Evolutionary conservation across 2,113 vertebrate genomes (phyloP).

Genomic region (Pipra filicauda): DNA sequence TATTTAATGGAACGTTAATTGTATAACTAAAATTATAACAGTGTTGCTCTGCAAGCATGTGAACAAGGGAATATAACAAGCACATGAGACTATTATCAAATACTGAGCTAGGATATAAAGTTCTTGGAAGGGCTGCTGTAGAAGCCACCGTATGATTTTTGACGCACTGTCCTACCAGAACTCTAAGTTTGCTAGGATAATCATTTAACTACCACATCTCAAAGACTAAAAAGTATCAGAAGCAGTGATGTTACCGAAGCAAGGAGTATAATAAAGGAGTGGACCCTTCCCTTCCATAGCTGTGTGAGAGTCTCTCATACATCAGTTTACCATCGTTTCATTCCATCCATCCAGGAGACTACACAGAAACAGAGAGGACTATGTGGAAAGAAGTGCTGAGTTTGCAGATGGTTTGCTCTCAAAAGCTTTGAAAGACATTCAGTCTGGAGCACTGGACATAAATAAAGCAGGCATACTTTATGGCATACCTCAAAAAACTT

Average conservation of each 20-base stretch:
- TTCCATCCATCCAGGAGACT: slow-evolving; percentile 99
- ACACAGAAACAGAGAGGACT: slow-evolving; percentile 93
- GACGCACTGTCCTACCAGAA: slow-evolving; percentile 91
- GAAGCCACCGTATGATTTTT: slow-evolving; percentile 89
- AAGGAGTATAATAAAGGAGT: slow-evolving; percentile 99
- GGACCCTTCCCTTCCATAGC: slow-evolving; percentile 95
- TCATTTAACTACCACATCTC: slow-evolving; percentile 82
- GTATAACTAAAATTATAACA: slow-evolving; percentile 77
- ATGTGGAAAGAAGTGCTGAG: slow-evolving; percentile 99
- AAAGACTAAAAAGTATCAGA: slow-evolving; percentile 90
- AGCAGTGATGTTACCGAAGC: slow-evolving; percentile 99
- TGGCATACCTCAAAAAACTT: slow-evolving; percentile 97
- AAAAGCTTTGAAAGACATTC: slow-evolving; percentile 99
- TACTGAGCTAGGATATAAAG: slow-evolving; percentile 83
- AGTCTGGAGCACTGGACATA: slow-evolving; percentile 96
- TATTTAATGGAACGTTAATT: slow-evolving; percentile 77
- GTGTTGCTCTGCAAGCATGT: slow-evolving; percentile 82
- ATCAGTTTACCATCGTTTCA: slow-evolving; percentile 98
- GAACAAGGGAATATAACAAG: slow-evolving; percentile 80
- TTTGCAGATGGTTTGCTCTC: slow-evolving; percentile 99
- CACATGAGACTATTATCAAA: slow-evolving; percentile 76
- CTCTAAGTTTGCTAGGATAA: slow-evolving; percentile 88
- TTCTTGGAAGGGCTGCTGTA: slow-evolving; percentile 89
- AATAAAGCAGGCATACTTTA: slow-evolving; percentile 98
- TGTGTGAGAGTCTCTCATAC: slow-evolving; percentile 95